These are phyloP conservation scores for Periparus ater DNA, from an alignment of 2,797 vertebrate genomes.

Conservation along the genomic window DNA sequence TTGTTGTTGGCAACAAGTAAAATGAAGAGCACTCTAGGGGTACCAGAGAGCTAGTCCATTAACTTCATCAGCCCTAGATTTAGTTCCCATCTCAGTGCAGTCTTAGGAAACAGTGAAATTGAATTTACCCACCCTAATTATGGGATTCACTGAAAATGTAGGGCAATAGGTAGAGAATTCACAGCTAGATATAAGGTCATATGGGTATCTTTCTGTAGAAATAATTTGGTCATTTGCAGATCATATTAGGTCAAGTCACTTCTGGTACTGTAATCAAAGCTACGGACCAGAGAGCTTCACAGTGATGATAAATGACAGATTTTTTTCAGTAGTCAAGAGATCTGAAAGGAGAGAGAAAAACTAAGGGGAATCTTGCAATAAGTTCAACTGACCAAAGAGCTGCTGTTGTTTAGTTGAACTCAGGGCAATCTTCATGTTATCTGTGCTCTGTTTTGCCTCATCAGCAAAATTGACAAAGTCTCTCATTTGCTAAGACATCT, in stretches of 20 bases:
- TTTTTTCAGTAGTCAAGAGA: not conserved
- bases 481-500: not conserved
- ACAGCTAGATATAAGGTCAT: not conserved
- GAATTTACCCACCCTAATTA: not conserved
- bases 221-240: conserved; percentile 37
- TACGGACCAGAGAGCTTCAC: not conserved
- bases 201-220: not conserved
- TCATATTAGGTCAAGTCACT: conserved; percentile 13
- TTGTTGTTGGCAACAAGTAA: conserved; percentile 33
- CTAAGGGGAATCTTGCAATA: not conserved
- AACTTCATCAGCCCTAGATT: conserved; percentile 30
- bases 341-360: not conserved
- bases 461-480: not conserved
- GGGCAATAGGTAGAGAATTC: not conserved
- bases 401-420: not conserved
- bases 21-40: conserved; percentile 43
- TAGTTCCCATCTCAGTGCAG: not conserved
- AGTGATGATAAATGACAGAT: not conserved
- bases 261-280: not conserved
- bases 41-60: conserved; percentile 17
- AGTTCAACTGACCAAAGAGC: not conserved
- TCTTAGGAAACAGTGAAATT: not conserved
- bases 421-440: not conserved
- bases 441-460: not conserved
- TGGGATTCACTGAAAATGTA: not conserved